Percentiles rank a stretch among this genome's conserved stretches.
These are phyloP conservation scores for Machaerirhynchus nigripectus DNA, from an alignment of 2,113 vertebrate species.

Conservation along the genomic window DNA sequence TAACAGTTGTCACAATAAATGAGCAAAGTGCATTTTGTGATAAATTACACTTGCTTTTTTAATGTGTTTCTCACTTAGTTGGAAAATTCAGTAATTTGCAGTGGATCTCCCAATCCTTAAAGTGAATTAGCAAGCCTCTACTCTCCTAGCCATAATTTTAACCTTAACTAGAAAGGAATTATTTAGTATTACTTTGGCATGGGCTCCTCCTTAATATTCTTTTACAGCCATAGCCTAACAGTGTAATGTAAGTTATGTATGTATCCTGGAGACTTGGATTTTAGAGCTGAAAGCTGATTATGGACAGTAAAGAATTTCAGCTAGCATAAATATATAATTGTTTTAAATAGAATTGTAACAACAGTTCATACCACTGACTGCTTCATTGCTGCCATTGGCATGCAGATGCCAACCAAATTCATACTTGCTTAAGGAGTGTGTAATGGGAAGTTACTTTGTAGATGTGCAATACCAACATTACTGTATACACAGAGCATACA, in stretches of 20 bases:
- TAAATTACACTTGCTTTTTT: conserved; percentile 57
- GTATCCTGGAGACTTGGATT: conserved; percentile 1
- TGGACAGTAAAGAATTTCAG: conserved; percentile 6
- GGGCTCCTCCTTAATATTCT: neutral
- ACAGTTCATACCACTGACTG: neutral
- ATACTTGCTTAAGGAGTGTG: neutral
- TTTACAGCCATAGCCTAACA: neutral
- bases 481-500: neutral
- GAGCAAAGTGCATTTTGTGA: conserved; percentile 63
- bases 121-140: conserved; percentile 51
- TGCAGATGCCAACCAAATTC: neutral
- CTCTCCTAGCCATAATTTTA: conserved; percentile 40
- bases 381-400: neutral
- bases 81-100: conserved; percentile 56
- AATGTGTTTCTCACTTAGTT: conserved; percentile 46
- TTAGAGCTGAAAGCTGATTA: conserved; percentile 7
- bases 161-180: conserved; percentile 53
- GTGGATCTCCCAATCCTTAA: conserved; percentile 37
- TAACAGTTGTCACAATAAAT: conserved; percentile 63
- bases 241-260: neutral
- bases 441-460: conserved; percentile 13
- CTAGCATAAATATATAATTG: neutral
- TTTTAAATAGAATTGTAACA: conserved; percentile 8
- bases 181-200: conserved; percentile 38
- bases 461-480: neutral